Evolutionary conservation across 1,140 invertebrate species (phyloP).

Genomic region (Drosophila lowei): DNA sequence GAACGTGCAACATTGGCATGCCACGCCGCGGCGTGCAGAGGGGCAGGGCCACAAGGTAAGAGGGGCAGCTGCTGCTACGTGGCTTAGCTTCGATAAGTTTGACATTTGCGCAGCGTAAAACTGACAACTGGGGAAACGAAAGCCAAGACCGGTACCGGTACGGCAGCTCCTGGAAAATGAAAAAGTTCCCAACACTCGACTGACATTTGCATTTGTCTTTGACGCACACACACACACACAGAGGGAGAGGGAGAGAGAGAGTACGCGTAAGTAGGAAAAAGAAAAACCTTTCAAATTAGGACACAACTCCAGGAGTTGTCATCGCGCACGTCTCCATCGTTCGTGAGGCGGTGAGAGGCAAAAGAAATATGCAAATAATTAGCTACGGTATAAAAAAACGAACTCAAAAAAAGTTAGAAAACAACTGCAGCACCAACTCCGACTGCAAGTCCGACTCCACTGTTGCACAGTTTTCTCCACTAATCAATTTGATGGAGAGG

Average conservation of each 20-base stretch:
- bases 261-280: conserved; percentile 2
- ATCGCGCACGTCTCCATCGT: conserved; percentile 19
- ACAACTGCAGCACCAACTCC: no score
- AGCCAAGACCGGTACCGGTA: conserved; percentile 18
- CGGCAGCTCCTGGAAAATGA: conserved; percentile 48
- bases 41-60: conserved; percentile 12
- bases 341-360: conserved; percentile 9
- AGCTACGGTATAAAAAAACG: conserved; percentile 39
- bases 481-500: conserved; percentile 39
- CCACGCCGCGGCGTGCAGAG: conserved; percentile 46
- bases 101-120: conserved; percentile 78
- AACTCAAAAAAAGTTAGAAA: conserved; percentile 26
- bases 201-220: conserved; percentile 78
- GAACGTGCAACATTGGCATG: conserved; percentile 77
- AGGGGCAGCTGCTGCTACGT: conserved; percentile 44
- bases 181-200: conserved; percentile 69
- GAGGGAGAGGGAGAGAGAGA: no score
- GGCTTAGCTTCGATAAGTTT: conserved; percentile 78
- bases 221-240: conserved; percentile 12
- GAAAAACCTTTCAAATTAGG: conserved; percentile 62
- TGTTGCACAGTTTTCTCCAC: conserved; percentile 17
- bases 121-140: conserved; percentile 60
- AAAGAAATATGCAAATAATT: conserved; percentile 74
- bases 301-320: conserved; percentile 31
- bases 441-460: background rate